These are phyloP conservation scores for Octodonta nipae DNA, from an alignment of 2,888 invertebrate species.

Conservation along the genomic window DNA sequence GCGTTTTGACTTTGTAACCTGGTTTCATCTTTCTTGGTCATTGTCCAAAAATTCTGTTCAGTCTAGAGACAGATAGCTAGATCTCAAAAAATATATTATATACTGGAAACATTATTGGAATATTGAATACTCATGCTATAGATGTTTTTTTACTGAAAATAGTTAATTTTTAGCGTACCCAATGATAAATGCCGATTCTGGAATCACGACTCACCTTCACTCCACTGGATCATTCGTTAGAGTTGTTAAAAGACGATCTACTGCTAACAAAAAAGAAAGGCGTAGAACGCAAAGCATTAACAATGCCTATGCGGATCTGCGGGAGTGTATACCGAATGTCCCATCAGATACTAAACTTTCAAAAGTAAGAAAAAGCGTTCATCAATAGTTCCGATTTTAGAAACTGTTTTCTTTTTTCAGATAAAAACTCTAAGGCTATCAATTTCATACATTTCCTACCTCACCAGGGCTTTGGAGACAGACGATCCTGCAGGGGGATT, in stretches of 20 bases:
- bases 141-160: no score
- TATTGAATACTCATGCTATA: no score
- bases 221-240: conserved; percentile 35
- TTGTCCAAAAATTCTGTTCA: no score
- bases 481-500: conserved; percentile 76
- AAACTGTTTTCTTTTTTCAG: conserved; percentile 40
- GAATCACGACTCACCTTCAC: conserved; percentile 11
- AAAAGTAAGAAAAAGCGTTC: conserved; percentile 49
- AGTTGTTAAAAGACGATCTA: conserved; percentile 67
- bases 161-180: conserved; percentile 12
- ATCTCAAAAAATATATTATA: no score
- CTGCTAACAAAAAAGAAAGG: conserved; percentile 92
- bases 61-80: no score
- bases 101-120: no score
- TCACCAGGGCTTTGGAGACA: conserved; percentile 78
- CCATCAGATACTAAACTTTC: conserved; percentile 91
- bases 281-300: conserved; percentile 87
- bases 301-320: conserved; percentile 80
- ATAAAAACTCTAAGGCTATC: conserved; percentile 89
- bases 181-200: conserved; percentile 12
- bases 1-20: no score
- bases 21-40: no score
- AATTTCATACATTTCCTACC: conserved; percentile 82
- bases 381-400: neutral
- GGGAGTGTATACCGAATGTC: conserved; percentile 92